Percentiles rank a stretch among this genome's conserved stretches.
phyloP scores from a whole-genome alignment of 2,888 invertebrate species.

The Caenorhabditis parvicauda region DNA sequence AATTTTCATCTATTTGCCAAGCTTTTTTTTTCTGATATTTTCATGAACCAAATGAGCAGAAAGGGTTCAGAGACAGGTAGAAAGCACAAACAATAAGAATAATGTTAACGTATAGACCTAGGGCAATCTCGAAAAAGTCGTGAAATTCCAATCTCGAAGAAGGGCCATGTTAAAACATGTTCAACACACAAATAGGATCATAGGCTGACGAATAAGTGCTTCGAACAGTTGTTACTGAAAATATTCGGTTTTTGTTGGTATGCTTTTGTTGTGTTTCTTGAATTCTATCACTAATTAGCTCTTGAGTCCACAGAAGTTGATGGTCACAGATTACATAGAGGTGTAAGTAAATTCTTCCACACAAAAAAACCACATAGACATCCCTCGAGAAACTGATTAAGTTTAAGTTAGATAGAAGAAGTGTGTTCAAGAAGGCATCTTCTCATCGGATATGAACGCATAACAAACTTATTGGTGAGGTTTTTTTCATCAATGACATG shows the following conservation, averaged over 20 bases:
- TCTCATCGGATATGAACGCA: too few species aligned
- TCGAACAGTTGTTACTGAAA: slow-evolving; percentile 17
- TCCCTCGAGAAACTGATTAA: too few species aligned
- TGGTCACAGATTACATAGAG: slow-evolving; percentile 6
- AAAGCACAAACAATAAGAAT: slow-evolving; percentile 4
- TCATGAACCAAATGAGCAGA: slow-evolving; percentile 16
- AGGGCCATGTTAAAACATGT: slow-evolving; percentile 1
- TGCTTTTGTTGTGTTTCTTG: neutral
- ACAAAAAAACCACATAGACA: too few species aligned
- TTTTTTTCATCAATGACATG: too few species aligned
- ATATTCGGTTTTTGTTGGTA: slow-evolving; percentile 8
- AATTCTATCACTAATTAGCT: slow-evolving; percentile 5
- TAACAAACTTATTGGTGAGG: too few species aligned
- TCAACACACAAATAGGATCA: slow-evolving; percentile 11
- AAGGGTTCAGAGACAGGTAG: slow-evolving; percentile 20
- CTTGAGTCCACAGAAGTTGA: slow-evolving; percentile 9
- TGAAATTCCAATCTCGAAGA: slow-evolving; percentile 7
- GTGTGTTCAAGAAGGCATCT: too few species aligned
- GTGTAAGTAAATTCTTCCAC: too few species aligned
- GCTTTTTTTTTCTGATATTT: too few species aligned
- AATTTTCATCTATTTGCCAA: too few species aligned
- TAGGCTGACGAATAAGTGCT: slow-evolving; percentile 13
- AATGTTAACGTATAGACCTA: slow-evolving; percentile 4
- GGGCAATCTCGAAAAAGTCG: too few species aligned
- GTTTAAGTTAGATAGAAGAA: too few species aligned